Evolutionary conservation across 2,888 invertebrate genomes (phyloP).

Genomic region (Eupithecia dodoneata): DNA sequence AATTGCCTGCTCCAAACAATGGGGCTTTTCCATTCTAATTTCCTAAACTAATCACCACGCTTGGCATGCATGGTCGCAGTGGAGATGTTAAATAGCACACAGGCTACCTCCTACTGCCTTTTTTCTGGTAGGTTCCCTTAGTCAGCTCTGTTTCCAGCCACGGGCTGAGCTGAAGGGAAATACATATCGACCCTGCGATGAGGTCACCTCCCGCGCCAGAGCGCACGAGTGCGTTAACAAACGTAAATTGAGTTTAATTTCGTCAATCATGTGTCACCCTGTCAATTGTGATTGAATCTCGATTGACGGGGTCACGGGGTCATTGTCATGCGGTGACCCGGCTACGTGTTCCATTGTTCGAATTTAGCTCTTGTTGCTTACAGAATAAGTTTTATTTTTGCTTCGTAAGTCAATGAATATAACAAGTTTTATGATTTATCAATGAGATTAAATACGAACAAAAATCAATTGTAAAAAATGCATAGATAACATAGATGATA

Average conservation of each 20-base stretch:
- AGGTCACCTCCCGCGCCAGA: neutral
- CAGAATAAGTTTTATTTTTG: neutral
- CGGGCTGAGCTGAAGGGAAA: neutral
- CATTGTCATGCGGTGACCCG: constrained; percentile 43
- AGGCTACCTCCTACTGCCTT: neutral
- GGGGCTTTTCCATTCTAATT: neutral
- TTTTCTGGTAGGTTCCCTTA: neutral
- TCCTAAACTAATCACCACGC: neutral
- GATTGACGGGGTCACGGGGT: constrained; percentile 47
- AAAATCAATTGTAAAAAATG: neutral
- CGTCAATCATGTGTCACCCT: constrained; percentile 53
- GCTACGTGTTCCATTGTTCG: constrained; percentile 12
- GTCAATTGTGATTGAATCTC: constrained; percentile 56
- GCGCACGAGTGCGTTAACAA: constrained; percentile 34
- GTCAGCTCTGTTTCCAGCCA: neutral
- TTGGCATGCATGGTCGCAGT: neutral
- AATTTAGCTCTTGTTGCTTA: neutral
- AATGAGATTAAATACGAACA: neutral
- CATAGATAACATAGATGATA: neutral
- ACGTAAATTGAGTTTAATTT: constrained; percentile 47
- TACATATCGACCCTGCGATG: neutral
- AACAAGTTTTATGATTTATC: neutral
- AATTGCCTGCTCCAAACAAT: neutral
- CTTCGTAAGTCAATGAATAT: neutral
- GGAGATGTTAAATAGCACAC: neutral